phyloP scores from a whole-genome alignment of 1,140 invertebrate genomes.

The Phortica variegata region DNA sequence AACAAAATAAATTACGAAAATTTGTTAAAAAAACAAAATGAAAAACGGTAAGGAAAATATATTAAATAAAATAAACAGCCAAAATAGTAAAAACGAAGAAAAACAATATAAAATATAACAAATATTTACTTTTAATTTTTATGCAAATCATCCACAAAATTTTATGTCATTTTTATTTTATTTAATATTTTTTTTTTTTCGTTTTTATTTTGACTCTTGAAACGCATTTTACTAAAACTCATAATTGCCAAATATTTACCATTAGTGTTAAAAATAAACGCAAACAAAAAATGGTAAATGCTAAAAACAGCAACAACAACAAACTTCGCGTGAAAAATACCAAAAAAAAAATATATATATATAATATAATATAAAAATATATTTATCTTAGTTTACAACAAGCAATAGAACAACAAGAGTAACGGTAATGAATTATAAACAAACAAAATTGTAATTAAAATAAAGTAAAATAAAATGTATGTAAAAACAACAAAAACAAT shows the following conservation, averaged over 20 bases:
- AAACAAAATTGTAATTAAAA: constrained; percentile 45
- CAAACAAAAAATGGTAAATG: constrained; percentile 11
- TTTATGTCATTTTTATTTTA: too few species aligned
- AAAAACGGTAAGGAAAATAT: too few species aligned
- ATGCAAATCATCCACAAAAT: too few species aligned
- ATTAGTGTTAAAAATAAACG: constrained; percentile 18
- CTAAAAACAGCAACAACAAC: constrained; percentile 14
- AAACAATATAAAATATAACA: too few species aligned
- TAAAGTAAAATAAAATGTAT: constrained; percentile 11
- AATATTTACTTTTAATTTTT: constrained; percentile 49
- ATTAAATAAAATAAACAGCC: too few species aligned
- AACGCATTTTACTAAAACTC: too few species aligned
- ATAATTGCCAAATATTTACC: constrained; percentile 51
- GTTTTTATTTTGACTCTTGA: too few species aligned
- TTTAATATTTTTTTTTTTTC: constrained; percentile 17
- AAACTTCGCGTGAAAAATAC: neutral
- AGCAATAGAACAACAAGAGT: constrained; percentile 25
- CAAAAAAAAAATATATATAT: constrained; percentile 6
- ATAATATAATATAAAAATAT: too few species aligned
- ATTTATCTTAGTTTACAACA: constrained; percentile 38
- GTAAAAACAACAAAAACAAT: constrained; percentile 22
- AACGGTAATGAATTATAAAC: constrained; percentile 31
- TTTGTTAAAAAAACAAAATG: too few species aligned
- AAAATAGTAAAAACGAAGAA: too few species aligned
- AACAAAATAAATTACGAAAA: too few species aligned